Evolutionary conservation across 2,888 invertebrate genomes (phyloP).

Genomic region (Trileptium ribeirensis): DNA sequence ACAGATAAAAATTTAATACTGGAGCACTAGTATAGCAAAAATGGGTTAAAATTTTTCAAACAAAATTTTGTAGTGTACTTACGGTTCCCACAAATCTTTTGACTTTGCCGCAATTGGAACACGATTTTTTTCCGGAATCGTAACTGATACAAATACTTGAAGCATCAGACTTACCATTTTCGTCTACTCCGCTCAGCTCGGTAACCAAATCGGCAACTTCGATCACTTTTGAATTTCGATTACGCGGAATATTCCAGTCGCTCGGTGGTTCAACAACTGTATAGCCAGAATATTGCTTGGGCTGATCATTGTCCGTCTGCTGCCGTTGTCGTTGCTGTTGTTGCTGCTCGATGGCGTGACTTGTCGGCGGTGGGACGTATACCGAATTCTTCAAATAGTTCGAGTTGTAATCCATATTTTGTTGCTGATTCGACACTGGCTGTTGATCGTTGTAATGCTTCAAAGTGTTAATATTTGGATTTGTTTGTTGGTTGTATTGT

Average conservation of each 20-base stretch:
- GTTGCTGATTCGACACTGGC: neutral
- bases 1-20: too few species aligned
- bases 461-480: neutral
- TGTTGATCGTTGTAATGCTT: neutral
- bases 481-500: neutral
- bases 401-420: neutral
- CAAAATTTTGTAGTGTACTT: too few species aligned
- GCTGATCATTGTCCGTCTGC: neutral
- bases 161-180: constrained; percentile 35
- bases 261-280: constrained; percentile 34
- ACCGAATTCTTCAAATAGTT: neutral
- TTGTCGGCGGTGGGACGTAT: neutral
- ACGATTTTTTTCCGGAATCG: too few species aligned
- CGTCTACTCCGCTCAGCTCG: constrained; percentile 39
- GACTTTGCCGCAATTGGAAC: too few species aligned
- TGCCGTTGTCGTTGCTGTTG: neutral
- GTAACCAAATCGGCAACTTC: constrained; percentile 51
- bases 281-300: neutral
- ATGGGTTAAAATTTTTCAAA: too few species aligned
- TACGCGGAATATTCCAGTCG: constrained; percentile 44
- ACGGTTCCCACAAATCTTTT: too few species aligned
- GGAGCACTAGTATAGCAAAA: too few species aligned
- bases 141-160: constrained; percentile 3
- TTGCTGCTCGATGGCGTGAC: neutral
- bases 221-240: constrained; percentile 39